These are phyloP conservation scores for Chymomyza amoena DNA, from an alignment of 2,888 invertebrate genomes.

Conservation along the genomic window DNA sequence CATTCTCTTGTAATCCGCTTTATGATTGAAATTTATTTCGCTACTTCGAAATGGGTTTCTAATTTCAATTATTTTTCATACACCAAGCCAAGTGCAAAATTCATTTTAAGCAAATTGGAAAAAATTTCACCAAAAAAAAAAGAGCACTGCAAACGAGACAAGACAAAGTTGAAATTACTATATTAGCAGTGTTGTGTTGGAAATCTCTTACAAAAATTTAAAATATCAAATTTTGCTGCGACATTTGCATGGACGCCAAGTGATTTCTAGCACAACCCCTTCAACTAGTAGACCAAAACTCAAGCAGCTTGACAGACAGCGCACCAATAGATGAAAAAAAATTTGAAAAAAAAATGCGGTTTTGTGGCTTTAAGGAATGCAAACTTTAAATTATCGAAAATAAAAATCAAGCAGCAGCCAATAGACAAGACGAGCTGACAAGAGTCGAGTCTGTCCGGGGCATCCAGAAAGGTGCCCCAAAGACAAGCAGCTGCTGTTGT, in stretches of 20 bases:
- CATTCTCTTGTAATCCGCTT: constrained; percentile 5
- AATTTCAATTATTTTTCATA: constrained; percentile 49
- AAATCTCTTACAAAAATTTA: too few relatives aligned
- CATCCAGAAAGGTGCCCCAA: constrained; percentile 10
- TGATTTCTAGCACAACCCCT: too few relatives aligned
- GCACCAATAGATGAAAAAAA: background rate
- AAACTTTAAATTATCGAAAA: constrained; percentile 59
- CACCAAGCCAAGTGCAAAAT: background rate
- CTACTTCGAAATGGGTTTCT: constrained; percentile 19
- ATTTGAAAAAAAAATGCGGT: constrained; percentile 51
- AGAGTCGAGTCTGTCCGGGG: background rate
- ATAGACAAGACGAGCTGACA: constrained; percentile 16
- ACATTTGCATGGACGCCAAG: too few relatives aligned
- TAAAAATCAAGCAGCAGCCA: constrained; percentile 44
- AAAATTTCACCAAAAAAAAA: constrained; percentile 53
- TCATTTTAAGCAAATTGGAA: constrained; percentile 41
- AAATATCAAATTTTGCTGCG: too few relatives aligned
- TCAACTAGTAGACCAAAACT: constrained; percentile 12
- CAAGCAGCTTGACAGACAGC: constrained; percentile 39
- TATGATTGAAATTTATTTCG: constrained; percentile 13
- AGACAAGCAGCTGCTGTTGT: constrained; percentile 26
- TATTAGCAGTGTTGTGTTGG: too few relatives aligned
- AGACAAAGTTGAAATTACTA: constrained; percentile 41
- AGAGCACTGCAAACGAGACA: constrained; percentile 23
- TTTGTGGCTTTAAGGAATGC: constrained; percentile 63